phyloP scores from a whole-genome alignment of 1,140 invertebrate genomes.

The Paracyclopina nana region DNA sequence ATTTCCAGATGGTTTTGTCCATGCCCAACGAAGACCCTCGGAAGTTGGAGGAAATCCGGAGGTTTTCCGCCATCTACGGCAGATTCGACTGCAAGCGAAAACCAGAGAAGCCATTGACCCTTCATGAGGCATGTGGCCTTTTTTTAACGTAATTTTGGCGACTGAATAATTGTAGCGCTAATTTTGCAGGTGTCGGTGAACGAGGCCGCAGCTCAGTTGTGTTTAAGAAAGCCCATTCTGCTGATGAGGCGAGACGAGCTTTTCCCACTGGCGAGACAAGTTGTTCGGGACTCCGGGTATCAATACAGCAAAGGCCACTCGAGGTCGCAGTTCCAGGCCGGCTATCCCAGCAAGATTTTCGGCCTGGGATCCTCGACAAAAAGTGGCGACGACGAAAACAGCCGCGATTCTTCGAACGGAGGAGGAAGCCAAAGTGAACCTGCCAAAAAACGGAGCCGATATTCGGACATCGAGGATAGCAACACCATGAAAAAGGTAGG shows the following conservation, averaged over 20 bases:
- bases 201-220: conserved; percentile 89
- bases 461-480: too few relatives aligned
- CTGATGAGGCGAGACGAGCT: conserved; percentile 80
- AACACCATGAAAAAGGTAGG: too few relatives aligned
- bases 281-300: conserved; percentile 78
- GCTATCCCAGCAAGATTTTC: neutral
- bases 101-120: conserved; percentile 78
- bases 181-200: conserved; percentile 60
- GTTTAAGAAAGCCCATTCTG: conserved; percentile 63
- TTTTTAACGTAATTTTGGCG: neutral
- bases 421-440: neutral
- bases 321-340: conserved; percentile 29
- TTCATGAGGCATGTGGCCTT: conserved; percentile 54
- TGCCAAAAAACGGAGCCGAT: too few relatives aligned
- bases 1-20: conserved; percentile 48
- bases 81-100: conserved; percentile 88
- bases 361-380: neutral
- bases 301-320: conserved; percentile 59
- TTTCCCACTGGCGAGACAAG: conserved; percentile 78
- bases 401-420: neutral
- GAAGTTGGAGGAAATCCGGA: conserved; percentile 77
- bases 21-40: conserved; percentile 69
- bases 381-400: neutral
- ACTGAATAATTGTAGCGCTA: neutral
- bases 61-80: conserved; percentile 89